Base-by-base conservation (phyloP, 2,797 vertebrate genomes). In the Loriculus beryllinus region DNA sequence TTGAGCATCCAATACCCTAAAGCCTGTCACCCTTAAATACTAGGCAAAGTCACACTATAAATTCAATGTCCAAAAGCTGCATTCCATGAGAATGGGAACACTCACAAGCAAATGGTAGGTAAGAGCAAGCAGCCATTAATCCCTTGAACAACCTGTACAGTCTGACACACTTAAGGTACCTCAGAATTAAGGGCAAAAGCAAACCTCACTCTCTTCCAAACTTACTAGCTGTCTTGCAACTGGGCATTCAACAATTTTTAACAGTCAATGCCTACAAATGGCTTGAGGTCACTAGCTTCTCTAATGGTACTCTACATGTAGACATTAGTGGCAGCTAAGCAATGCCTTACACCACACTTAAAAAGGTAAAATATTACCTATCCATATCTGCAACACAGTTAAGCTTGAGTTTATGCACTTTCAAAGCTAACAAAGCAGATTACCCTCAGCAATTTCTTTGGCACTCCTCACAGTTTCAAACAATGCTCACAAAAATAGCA, bases 41-140 rank as follows among this genome's bases (percentile, higher is more conserved):
- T 28, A 87, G 49, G 31, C 40, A 15, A 43, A 68, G 52, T 9
- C 47, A 70, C 48, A 42, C n/a, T 25, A 17, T 8, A 12, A 75
- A 82, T 51, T 59, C 33, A 29, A 29, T 0, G 1, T 43, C 25
- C 3, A 1, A 71, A 43, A 60, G 8, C 37, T 11, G 40, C 23
- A n/a, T 40, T 62, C 39, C 48, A 15, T 4, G 11, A 51, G 35
- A 74, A 87, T 6, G 17, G 35, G 9, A 88, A 65, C n/a, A 37
- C 6, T 6, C 56, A 47, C 4, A 1, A 25, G 0, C 17, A 9
- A 60, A 18, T 4, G 4, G 35, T 8, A 70, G 22, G 35, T 26
- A 48, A 51, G 33, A 25, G 18, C 22, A 51, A 60, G 48, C 12
- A 19, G 33, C 6, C 29, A n/a, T 51, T 45, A 43, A 64, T 14